A percentile compares a stretch with the other conserved stretches of the same genome.
These are phyloP conservation scores for Girardia tigrina DNA, from an alignment of 2,888 invertebrate species.

Conservation along the genomic window DNA sequence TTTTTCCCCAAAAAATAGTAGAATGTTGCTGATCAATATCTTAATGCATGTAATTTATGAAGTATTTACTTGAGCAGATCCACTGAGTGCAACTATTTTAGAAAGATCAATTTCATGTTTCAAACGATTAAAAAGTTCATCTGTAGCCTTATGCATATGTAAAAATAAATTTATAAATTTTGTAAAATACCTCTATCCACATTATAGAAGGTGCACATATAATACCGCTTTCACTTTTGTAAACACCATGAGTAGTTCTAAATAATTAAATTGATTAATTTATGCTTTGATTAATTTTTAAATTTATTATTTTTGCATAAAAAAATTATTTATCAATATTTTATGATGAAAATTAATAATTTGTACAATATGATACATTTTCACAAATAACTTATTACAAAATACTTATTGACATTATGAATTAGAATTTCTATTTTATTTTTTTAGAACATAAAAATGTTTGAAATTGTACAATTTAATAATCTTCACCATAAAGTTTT, in stretches of 20 bases:
- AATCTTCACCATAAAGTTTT: no score
- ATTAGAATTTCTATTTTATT: no score
- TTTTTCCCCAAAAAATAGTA: background rate
- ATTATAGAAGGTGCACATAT: background rate
- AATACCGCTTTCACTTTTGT: background rate
- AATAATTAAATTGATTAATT: no score
- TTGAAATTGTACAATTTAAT: no score
- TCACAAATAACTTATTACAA: no score
- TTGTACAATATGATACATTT: no score
- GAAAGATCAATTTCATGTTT: background rate
- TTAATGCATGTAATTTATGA: background rate
- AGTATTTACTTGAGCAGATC: background rate
- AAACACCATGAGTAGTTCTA: background rate
- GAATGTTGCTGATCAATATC: background rate
- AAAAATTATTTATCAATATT: no score
- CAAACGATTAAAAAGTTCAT: background rate
- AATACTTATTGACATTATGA: no score
- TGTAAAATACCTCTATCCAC: background rate
- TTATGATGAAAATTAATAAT: no score
- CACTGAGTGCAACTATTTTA: background rate
- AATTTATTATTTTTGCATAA: no score
- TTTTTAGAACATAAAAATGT: no score
- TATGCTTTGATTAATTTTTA: no score
- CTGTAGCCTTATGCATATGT: background rate
- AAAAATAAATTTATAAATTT: background rate